Base-by-base conservation (phyloP, 2,888 invertebrate species). In the Dione vanillae region DNA sequence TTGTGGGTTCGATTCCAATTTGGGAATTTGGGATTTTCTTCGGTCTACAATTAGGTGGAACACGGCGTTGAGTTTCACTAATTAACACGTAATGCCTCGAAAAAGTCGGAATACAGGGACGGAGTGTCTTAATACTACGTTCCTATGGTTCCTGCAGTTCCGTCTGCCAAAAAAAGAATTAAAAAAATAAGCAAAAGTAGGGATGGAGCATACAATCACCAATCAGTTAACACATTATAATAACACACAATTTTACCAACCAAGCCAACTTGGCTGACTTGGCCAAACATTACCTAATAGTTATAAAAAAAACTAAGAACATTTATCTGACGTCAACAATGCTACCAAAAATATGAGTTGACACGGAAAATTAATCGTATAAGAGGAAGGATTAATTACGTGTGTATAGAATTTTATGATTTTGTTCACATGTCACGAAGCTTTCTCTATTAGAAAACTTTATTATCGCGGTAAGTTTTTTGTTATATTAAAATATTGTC, bases 261-360 rank as follows among this genome's bases (percentile, higher is more conserved):
- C 16, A 40, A 40, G 20, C 64, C 16, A 40, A 40, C 14, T 40
- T 51, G 47, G 64, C 40, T 37, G 27, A 41, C 20, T 41, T 61
- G 61, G 61, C 14, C 14, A 12, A 35, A 19, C 64, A 37, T 49
- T 49, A 6, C 47, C 47, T 49, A 78, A 72, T 80, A n/a, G 41
- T 16, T 8, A 11, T 47, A 51, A 56, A 81, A 85, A 81, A 78
- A 83, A 80, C 79, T 76, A 74, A 72, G 76, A 77, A 72, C 77
- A 78, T 82, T 81, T 79, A 81, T 84, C 76, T 86, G 88, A 89
- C 89, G 89, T 90, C 90, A 87, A 84, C 88, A 83, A 82, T 83
- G 79, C 78, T 76, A 75, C 75, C 70, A 82, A 84, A 89, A 85
- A 83, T 86, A 89, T 87, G 74, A 79, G 81, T 69, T 73, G 74